Percentiles rank a stretch among this genome's conserved stretches.
Conservation (phyloP, 2,797 vertebrate genomes). For the Bufotes viridis region DNA sequence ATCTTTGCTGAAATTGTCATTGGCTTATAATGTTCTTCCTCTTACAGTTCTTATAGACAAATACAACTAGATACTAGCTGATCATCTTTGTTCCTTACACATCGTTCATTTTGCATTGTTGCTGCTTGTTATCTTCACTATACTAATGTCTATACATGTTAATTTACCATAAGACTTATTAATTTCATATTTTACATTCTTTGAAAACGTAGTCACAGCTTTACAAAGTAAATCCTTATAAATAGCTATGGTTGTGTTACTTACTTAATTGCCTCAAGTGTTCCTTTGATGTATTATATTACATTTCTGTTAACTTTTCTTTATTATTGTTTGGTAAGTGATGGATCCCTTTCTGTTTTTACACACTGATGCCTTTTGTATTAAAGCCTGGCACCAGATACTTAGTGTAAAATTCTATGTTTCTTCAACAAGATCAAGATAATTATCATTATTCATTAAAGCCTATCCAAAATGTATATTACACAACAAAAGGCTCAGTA, state of each 20-base stretch:
- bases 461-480: neutral
- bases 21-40: no score
- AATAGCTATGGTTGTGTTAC: constrained; percentile 34
- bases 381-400: constrained; percentile 40
- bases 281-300: constrained; percentile 55
- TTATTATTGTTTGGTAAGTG: constrained; percentile 53
- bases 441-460: constrained; percentile 17
- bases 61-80: no score
- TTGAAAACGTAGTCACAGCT: constrained; percentile 25
- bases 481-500: neutral
- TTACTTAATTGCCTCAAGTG: constrained; percentile 25
- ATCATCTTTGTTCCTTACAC: no score
- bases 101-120: no score
- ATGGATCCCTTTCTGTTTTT: constrained; percentile 43
- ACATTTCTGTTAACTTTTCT: constrained; percentile 42
- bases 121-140: no score
- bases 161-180: constrained; percentile 32
- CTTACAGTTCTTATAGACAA: no score
- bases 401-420: constrained; percentile 24
- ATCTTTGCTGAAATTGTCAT: no score
- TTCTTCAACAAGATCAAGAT: constrained; percentile 33
- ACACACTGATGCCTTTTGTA: constrained; percentile 47
- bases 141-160: neutral
- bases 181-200: constrained; percentile 13
- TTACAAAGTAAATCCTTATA: constrained; percentile 40